phyloP scores from a whole-genome alignment of 2,797 vertebrate genomes.

The Eulemur albifrons region DNA sequence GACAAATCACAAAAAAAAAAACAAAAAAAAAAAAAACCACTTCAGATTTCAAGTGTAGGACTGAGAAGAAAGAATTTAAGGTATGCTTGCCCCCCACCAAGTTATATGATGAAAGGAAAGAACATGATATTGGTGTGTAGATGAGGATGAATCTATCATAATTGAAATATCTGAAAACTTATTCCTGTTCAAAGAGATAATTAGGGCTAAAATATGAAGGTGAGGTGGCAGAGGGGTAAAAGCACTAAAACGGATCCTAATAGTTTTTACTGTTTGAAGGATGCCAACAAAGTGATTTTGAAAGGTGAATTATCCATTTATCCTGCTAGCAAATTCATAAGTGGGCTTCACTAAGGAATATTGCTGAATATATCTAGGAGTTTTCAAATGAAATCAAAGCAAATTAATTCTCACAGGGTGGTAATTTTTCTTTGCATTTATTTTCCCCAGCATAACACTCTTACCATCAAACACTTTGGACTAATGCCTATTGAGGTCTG shows the following conservation, averaged over 20 bases:
- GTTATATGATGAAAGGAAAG: constrained; percentile 1
- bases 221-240: background rate
- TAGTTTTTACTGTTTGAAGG: constrained; percentile 57
- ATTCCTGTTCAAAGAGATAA: constrained; percentile 33
- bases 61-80: constrained; percentile 10
- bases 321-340: constrained; percentile 19
- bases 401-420: constrained; percentile 64
- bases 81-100: background rate
- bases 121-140: background rate
- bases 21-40: background rate
- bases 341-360: constrained; percentile 39
- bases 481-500: constrained; percentile 32
- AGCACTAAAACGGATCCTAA: constrained; percentile 53
- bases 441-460: constrained; percentile 53
- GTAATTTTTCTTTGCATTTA: constrained; percentile 64
- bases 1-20: background rate
- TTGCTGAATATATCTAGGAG: constrained; percentile 24
- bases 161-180: background rate
- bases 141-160: background rate
- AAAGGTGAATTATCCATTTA: background rate
- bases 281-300: constrained; percentile 58
- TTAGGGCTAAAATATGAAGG: background rate
- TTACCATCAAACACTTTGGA: constrained; percentile 33
- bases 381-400: constrained; percentile 65
- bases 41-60: background rate